phyloP scores from a whole-genome alignment of 92 coral and sea anemone genomes.

The Palythoa heliodiscus region DNA sequence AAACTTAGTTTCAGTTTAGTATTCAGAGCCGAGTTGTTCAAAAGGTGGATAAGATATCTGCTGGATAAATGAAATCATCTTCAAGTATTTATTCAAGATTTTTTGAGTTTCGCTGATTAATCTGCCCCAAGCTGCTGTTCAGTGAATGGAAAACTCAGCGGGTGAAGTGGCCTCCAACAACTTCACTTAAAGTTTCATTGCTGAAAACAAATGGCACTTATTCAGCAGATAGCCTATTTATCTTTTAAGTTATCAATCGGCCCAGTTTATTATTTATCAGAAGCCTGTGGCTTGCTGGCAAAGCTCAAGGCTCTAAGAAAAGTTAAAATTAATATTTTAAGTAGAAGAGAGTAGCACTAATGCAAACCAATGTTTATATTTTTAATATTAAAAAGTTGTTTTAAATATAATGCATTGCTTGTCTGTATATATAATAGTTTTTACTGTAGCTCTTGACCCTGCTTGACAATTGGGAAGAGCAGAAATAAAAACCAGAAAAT shows the following conservation, averaged over 20 bases:
- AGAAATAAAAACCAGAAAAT: not conserved
- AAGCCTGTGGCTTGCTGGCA: conserved; percentile 12
- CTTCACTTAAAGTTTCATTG: too few species aligned
- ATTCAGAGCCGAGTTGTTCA: too few species aligned
- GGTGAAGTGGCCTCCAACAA: too few species aligned
- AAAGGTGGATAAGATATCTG: too few species aligned
- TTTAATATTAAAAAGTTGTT: not conserved
- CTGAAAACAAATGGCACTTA: too few species aligned
- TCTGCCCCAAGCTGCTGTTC: not conserved
- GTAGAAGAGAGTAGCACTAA: not conserved
- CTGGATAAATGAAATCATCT: too few species aligned
- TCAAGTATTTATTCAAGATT: too few species aligned
- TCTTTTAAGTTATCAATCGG: not conserved
- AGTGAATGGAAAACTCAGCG: not conserved
- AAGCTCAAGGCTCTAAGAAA: not conserved
- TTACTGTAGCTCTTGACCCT: too few species aligned
- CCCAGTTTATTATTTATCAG: not conserved
- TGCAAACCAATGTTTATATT: not conserved
- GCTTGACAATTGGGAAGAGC: too few species aligned
- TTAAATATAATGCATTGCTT: not conserved
- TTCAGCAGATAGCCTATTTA: too few species aligned
- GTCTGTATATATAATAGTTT: not conserved
- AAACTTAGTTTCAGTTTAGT: not conserved
- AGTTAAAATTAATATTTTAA: not conserved
- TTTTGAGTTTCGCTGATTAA: too few species aligned